Evolutionary conservation across 2,113 vertebrate species (phyloP).

Genomic region (Chloropsis hardwickii): DNA sequence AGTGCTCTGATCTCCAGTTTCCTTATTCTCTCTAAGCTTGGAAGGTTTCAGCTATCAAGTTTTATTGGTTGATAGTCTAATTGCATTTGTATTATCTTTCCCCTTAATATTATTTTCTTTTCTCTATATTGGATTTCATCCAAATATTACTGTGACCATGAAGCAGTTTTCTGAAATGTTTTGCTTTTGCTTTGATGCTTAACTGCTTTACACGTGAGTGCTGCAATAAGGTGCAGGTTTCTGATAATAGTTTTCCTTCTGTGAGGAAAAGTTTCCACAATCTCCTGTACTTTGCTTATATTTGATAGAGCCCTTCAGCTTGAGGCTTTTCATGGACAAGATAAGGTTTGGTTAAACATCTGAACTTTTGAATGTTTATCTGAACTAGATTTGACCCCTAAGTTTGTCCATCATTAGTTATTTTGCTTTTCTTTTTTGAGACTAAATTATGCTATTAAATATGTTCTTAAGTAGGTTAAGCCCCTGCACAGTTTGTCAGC

Average conservation of each 20-base stretch:
- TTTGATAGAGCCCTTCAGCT: slow-evolving; percentile 21
- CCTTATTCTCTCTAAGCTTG: slow-evolving; percentile 50
- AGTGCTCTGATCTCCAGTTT: slow-evolving; percentile 40
- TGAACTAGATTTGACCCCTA: slow-evolving; percentile 49
- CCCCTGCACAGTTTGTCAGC: slow-evolving; percentile 48
- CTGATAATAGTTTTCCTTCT: slow-evolving; percentile 43
- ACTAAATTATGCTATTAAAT: slow-evolving; percentile 62
- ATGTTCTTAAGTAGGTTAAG: slow-evolving; percentile 56
- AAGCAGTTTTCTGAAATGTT: slow-evolving; percentile 41
- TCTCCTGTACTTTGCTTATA: slow-evolving; percentile 6
- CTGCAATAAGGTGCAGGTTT: slow-evolving; percentile 49
- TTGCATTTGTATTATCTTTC: slow-evolving; percentile 61
- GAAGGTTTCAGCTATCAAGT: slow-evolving; percentile 57
- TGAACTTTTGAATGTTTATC: slow-evolving; percentile 66
- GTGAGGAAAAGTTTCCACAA: slow-evolving; percentile 30
- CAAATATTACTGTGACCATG: slow-evolving; percentile 19
- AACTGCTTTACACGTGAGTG: slow-evolving; percentile 12
- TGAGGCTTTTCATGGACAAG: slow-evolving; percentile 56
- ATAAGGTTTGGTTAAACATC: slow-evolving; percentile 65
- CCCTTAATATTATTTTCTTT: slow-evolving; percentile 54
- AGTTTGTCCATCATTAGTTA: slow-evolving; percentile 58
- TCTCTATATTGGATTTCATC: slow-evolving; percentile 36
- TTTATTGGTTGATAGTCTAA: slow-evolving; percentile 62
- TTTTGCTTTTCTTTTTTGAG: slow-evolving; percentile 53
- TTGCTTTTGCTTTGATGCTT: slow-evolving; percentile 52